Evolutionary conservation across 2,113 vertebrate species (phyloP).

Genomic region (Sula dactylatra): DNA sequence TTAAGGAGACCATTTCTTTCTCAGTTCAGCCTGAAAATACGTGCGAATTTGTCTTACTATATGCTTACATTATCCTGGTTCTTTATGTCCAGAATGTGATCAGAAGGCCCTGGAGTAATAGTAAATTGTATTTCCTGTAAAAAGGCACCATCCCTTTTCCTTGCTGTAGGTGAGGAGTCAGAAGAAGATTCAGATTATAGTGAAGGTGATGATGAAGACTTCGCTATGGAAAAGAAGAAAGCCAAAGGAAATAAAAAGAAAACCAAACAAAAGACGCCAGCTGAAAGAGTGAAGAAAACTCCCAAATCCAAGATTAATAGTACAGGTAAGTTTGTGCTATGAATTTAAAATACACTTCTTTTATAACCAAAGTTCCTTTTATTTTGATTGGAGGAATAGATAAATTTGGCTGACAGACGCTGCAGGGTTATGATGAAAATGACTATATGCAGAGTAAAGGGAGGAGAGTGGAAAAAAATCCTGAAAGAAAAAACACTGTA

Average conservation of each 20-base stretch:
- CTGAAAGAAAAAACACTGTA: not conserved
- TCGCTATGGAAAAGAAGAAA: slow-evolving; percentile 60
- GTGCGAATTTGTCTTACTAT: not conserved
- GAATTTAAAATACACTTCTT: not conserved
- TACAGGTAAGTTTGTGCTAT: slow-evolving; percentile 32
- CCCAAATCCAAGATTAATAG: not conserved
- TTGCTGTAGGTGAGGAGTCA: slow-evolving; percentile 67
- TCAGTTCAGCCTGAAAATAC: not conserved
- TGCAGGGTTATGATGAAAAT: not conserved
- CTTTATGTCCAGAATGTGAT: not conserved
- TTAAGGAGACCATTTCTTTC: not conserved
- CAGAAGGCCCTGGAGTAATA: not conserved
- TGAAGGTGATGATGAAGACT: slow-evolving; percentile 77
- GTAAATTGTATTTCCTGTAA: not conserved
- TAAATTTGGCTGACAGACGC: not conserved
- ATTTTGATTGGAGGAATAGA: not conserved
- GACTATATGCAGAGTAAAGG: not conserved
- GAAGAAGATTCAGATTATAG: slow-evolving; percentile 77
- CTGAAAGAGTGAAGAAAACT: slow-evolving; percentile 63
- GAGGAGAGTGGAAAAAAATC: not conserved
- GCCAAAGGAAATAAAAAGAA: slow-evolving; percentile 47
- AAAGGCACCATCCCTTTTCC: not conserved
- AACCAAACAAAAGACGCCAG: slow-evolving; percentile 6
- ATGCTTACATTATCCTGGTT: not conserved
- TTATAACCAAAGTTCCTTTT: not conserved